Evolutionary conservation across 2,888 invertebrate species (phyloP), one percentile per base, ranked within the genome.

Genomic region (Dinocampus coccinellae): DNA sequence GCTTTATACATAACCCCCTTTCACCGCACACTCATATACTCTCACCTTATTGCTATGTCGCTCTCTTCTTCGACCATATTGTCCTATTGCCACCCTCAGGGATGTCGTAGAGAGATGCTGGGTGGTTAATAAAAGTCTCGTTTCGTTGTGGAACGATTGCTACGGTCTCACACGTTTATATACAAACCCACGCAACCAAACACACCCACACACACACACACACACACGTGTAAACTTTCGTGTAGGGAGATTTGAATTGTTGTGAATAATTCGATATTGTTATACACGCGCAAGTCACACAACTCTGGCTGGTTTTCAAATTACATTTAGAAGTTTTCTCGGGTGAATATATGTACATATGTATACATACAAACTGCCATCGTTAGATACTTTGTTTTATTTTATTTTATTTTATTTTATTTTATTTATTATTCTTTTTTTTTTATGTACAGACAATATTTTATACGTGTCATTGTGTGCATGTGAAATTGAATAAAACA

Each of bases 121-220:
- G 42, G 52, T 62, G 58, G 72, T 74, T 73, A 70, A 76, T 76
- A 70, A 76, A 76, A 75, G 73, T 75, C 69, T 58, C 73, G 58
- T 72, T 70, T 65, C 60, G 33, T 34, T 22, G 16, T 34, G 47
- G 58, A 68, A 47, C 47, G 33, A 16, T 39, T 10, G 10, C 20
- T 20, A 33, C 16, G 11, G 34, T 10, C 7, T 7, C 1, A 1
- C 47, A 20, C 16, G n/a, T 47, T 16, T 4, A 6, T 47, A 20
- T 47, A 47, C 34, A 58, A 9, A 29, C 2, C 16, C 26, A 10
- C 16, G 29, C n/a, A n/a, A n/a, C n/a, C n/a, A n/a, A n/a, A n/a
- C n/a, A n/a, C n/a, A n/a, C n/a, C n/a, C n/a, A n/a, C n/a, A n/a
- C n/a, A n/a, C n/a, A n/a, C n/a, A n/a, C n/a, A n/a, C n/a, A n/a